Evolutionary conservation across 2,797 vertebrate species (phyloP).

Genomic region (Acanthurus lineatus): DNA sequence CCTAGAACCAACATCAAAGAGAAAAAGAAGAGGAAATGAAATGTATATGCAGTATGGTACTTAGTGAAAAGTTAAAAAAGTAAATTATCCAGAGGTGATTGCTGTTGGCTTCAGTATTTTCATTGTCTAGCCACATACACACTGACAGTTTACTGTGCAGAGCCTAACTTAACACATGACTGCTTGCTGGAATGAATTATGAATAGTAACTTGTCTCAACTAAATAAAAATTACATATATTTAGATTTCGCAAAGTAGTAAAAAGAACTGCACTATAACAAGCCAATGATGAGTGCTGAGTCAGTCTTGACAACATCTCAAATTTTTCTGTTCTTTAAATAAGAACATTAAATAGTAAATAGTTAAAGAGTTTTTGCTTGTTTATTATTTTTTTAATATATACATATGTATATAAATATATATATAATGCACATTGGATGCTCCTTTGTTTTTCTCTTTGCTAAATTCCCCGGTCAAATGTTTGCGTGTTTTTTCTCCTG

Average conservation of each 20-base stretch:
- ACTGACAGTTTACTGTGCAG: not conserved
- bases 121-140: not conserved
- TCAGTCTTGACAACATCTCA: not conserved
- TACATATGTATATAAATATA: not conserved
- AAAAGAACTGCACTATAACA: not conserved
- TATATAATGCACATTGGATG: not conserved
- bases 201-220: too few species aligned
- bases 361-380: not conserved
- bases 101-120: not conserved
- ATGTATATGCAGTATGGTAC: not conserved
- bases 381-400: not conserved
- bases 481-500: not conserved
- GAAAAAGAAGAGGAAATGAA: not conserved
- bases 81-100: too few species aligned
- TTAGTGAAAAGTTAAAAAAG: not conserved
- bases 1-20: constrained; percentile 67
- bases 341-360: too few species aligned
- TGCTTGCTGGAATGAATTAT: too few species aligned
- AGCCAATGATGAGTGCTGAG: not conserved
- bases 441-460: not conserved
- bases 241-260: too few species aligned
- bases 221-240: too few species aligned
- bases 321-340: not conserved
- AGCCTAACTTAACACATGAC: not conserved
- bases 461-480: not conserved